Conservation (phyloP, 2,113 vertebrate genomes). For the Seriola dumerili region DNA sequence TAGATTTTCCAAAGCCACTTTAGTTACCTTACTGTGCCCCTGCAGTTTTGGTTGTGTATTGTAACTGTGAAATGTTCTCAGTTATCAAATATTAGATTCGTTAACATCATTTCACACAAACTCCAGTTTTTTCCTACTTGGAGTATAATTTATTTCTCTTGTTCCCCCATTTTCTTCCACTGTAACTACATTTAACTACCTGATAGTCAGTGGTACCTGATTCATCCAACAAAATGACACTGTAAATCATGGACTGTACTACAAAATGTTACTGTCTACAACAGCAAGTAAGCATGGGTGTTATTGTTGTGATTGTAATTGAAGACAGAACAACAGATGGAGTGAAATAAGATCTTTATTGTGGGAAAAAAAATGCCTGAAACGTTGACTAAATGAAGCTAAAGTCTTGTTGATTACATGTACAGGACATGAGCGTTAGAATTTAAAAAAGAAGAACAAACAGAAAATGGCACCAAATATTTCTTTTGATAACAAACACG, state of each 20-base stretch:
- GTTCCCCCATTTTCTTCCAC: too few relatives aligned
- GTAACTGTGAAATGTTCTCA: background rate
- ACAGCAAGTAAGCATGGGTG: too few relatives aligned
- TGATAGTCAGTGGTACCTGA: too few relatives aligned
- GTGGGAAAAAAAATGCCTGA: slow-evolving; percentile 55
- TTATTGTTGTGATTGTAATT: background rate
- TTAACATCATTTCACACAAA: background rate
- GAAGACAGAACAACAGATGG: slow-evolving; percentile 10
- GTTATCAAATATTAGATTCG: background rate
- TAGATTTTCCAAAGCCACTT: too few relatives aligned
- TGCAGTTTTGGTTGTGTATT: too few relatives aligned
- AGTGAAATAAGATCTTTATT: slow-evolving; percentile 79
- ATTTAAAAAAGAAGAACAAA: slow-evolving; percentile 1
- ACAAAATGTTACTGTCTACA: too few relatives aligned
- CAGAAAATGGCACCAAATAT: slow-evolving; percentile 75
- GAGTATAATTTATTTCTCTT: too few relatives aligned
- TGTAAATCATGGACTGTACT: too few relatives aligned
- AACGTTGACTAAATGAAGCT: slow-evolving; percentile 49
- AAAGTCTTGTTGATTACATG: slow-evolving; percentile 49
- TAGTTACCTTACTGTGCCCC: too few relatives aligned
- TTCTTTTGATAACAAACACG: slow-evolving; percentile 68
- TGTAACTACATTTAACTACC: too few relatives aligned
- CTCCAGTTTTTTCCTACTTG: background rate
- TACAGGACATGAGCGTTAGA: slow-evolving; percentile 36
- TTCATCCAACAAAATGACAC: too few relatives aligned